Percentiles rank a stretch among this genome's conserved stretches.
Conservation (phyloP, 2,888 invertebrate genomes). For the Myopa tessellatipennis region DNA sequence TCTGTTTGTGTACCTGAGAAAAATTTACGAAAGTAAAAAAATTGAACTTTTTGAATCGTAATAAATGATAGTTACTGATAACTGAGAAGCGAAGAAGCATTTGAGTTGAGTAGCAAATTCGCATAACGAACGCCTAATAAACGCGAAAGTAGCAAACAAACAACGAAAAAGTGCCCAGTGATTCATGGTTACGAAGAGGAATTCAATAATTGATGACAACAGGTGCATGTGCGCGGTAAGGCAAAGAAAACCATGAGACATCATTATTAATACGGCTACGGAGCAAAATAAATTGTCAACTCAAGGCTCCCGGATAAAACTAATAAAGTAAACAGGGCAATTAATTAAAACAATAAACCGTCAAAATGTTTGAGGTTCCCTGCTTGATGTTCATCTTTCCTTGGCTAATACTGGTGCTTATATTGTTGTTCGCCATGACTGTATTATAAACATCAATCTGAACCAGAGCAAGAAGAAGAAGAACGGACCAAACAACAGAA, state of each 20-base stretch:
- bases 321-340: neutral
- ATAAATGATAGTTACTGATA: too few species aligned
- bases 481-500: neutral
- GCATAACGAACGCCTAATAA: neutral
- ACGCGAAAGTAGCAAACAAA: neutral
- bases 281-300: too few species aligned
- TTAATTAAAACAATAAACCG: conserved; percentile 7
- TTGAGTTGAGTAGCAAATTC: neutral
- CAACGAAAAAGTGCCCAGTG: neutral
- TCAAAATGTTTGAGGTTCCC: conserved; percentile 67
- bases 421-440: conserved; percentile 76
- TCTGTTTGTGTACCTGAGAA: neutral
- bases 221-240: conserved; percentile 19
- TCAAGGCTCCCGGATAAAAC: too few species aligned
- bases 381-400: conserved; percentile 77
- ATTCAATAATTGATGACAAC: conserved; percentile 19
- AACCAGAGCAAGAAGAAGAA: neutral
- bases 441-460: conserved; percentile 70
- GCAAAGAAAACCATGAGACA: neutral
- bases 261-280: neutral
- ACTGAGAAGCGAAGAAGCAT: neutral
- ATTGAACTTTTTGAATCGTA: neutral
- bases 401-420: conserved; percentile 76
- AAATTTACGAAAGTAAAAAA: neutral
- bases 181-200: neutral